Conservation (phyloP, 1,140 invertebrate species). For the Cherax quadricarinatus region DNA sequence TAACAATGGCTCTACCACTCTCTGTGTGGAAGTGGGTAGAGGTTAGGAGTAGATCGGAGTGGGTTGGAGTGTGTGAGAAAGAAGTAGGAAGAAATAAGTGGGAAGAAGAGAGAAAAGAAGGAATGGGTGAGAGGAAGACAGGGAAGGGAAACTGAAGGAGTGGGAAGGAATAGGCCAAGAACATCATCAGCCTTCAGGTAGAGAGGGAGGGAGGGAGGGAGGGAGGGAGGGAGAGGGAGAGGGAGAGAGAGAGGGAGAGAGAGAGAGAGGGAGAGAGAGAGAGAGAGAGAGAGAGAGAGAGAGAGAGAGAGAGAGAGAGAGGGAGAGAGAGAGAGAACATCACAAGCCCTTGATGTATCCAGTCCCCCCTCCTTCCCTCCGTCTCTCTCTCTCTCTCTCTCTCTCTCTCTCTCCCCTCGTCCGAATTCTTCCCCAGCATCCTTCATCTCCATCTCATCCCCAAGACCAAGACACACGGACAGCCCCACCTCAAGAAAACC, state of each 20-base stretch:
- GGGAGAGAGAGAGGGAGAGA: neutral
- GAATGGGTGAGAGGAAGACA: neutral
- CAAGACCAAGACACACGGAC: neutral
- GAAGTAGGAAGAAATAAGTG: neutral
- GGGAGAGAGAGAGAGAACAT: neutral
- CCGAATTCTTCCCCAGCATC: neutral
- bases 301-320: neutral
- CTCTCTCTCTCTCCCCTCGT: neutral
- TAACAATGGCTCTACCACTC: no score
- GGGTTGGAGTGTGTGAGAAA: slow-evolving; percentile 20
- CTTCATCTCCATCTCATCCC: neutral
- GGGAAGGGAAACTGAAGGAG: neutral
- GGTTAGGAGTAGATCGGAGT: slow-evolving; percentile 13
- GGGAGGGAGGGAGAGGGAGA: neutral
- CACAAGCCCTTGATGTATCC: neutral
- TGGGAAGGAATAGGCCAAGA: neutral
- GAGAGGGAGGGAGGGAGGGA: no score
- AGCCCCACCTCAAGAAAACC: neutral
- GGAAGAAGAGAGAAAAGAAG: neutral
- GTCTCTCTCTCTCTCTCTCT: no score
- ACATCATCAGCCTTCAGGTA: neutral
- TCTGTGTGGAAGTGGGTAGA: neutral
- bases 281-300: neutral
- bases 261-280: neutral
- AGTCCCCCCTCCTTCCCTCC: neutral